Conservation (phyloP, 1,140 invertebrate genomes). For the Nasonia giraulti region DNA sequence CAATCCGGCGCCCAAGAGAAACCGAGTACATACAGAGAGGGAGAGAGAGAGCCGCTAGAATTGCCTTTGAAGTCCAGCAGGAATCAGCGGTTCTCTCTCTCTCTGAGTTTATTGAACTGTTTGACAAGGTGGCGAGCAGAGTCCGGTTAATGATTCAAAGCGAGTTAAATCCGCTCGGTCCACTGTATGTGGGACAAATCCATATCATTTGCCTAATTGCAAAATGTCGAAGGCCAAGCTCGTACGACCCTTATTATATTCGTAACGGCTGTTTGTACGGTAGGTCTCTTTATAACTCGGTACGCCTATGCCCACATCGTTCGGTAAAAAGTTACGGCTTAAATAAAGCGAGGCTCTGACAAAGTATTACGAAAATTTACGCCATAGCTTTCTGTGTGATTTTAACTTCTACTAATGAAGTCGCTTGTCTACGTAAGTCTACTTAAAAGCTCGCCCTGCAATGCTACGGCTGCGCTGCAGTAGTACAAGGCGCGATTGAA, state of each 20-base stretch:
- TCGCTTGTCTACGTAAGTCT: no score
- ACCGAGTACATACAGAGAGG: background rate
- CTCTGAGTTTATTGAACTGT: slow-evolving; percentile 29
- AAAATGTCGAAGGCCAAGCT: slow-evolving; percentile 8
- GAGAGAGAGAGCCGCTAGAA: background rate
- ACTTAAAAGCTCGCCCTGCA: no score
- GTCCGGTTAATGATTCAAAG: slow-evolving; percentile 42
- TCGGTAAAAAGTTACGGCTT: no score
- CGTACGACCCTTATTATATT: background rate
- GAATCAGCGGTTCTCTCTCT: background rate
- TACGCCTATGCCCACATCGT: no score
- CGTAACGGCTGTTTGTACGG: background rate
- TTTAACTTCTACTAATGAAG: no score
- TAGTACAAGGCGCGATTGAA: no score
- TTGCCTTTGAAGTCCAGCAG: slow-evolving; percentile 19
- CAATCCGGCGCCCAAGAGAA: background rate
- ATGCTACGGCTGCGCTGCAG: no score
- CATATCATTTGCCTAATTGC: slow-evolving; percentile 19
- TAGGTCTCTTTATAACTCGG: no score
- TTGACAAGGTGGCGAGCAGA: slow-evolving; percentile 6
- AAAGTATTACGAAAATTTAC: background rate
- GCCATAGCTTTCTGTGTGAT: background rate
- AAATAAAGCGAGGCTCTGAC: background rate
- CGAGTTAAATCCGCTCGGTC: background rate
- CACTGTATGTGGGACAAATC: background rate